phyloP scores from a whole-genome alignment of 2,888 invertebrate genomes.

The Teleogryllus oceanicus region DNA sequence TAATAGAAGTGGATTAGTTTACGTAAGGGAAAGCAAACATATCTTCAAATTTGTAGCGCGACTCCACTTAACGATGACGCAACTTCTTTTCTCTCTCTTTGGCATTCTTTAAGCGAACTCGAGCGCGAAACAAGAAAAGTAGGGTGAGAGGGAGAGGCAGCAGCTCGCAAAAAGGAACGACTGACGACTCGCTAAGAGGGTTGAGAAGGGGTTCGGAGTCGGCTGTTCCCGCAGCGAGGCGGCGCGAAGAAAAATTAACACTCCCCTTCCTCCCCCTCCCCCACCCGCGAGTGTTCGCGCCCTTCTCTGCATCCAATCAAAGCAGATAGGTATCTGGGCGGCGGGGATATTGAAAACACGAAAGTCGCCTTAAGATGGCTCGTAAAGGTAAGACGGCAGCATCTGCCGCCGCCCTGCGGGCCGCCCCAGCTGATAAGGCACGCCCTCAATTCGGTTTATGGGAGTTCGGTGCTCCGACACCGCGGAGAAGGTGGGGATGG shows the following conservation, averaged over 20 bases:
- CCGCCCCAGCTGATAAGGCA: neutral
- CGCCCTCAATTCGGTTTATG: constrained; percentile 2
- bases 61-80: neutral
- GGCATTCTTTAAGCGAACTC: neutral
- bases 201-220: neutral
- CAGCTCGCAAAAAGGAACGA: neutral
- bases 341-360: neutral
- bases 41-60: neutral
- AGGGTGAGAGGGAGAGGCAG: too few species aligned
- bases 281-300: too few species aligned
- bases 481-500: too few species aligned
- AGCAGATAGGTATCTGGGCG: neutral
- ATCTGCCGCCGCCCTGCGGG: neutral
- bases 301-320: neutral
- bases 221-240: neutral
- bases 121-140: too few species aligned
- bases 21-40: neutral
- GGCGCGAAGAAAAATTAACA: neutral
- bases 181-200: neutral
- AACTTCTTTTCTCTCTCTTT: neutral
- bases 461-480: neutral
- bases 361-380: neutral
- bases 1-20: neutral
- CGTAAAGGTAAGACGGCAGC: constrained; percentile 6
- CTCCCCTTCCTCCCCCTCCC: neutral